Evolutionary conservation across 2,888 invertebrate species (phyloP), one percentile per base, ranked within the genome.

Genomic region (Calliopum simillimum): DNA sequence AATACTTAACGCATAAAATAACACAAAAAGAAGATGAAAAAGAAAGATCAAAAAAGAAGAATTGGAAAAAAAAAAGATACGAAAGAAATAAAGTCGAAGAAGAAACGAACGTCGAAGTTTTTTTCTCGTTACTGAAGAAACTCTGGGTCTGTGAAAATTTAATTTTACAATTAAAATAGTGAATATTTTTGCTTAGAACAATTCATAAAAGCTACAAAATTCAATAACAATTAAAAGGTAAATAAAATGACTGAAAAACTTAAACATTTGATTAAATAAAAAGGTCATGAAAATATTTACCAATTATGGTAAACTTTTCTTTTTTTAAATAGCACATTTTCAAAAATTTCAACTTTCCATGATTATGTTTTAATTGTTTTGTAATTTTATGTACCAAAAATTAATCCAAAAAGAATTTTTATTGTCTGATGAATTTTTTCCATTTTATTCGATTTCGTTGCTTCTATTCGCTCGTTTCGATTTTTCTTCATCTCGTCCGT

Each of bases 91-190:
- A 66, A 66, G 55, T 25, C 41, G 61, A 61, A 61, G 61, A 61
- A 61, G 43, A 66, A 44, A 66, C 46, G 66, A 56, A 58, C 43
- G 46, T 67, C 58, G 33, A 67, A 44, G 66, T 56, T 47, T 64
- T 33, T 67, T 59, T 58, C 67, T 67, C 59, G 67, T 19, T 59
- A 41, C 19, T 59, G 59, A 67, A 58, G 43, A 59, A 58, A 59
- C 58, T 44, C 46, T 21, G 5, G 46, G 53, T 19, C 53, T 64
- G 41, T 64, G 64, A 49, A 64, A 33, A 51, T 5, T 33, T 21
- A 64, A 64, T 41, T 64, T 64, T 64, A 21, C 51, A 64, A n/a
- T 19, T 13, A 49, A 41, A 19, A 64, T 3, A 43, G 25, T 16
- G 51, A 53, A n/a, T 25, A 53, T 21, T 64, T 43, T 43, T 19